Evolutionary conservation across 1,140 invertebrate genomes (phyloP), one percentile per base, ranked within the genome.

Genomic region (Atta texana): DNA sequence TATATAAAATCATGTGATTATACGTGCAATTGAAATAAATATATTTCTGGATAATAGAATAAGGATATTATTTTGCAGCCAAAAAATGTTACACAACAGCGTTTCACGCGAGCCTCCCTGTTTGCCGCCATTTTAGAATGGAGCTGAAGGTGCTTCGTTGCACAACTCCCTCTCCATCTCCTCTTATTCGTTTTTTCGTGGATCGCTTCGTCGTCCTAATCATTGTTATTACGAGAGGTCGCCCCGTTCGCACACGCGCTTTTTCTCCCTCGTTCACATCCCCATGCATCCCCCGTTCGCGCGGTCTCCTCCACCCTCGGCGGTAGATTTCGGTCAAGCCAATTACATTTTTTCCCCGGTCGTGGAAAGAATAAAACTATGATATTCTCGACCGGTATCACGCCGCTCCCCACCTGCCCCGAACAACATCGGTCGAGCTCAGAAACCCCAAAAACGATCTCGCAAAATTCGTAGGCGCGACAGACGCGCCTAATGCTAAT

Each of bases 181-280:
- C 18, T 81, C 61, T 59, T 16, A 8, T 49, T 84, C 57, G 34
- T 87, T 89, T 88, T 87, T 87, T 57, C 87, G 90, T 89, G 87
- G 91, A 87, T 91, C 90, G 92, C 92, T 75, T 93, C 91, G 92
- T 91, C 89, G 92, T 71, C 86, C 93, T 94, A 94, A 94, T 94
- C 92, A 94, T 94, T 94, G 90, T 94, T 94, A 94, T 94, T 94
- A 94, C 92, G 76, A 64, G 28, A 87, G 80, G 85, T 86, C 82
- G 91, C 87, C 82, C 74, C 89, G 92, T 91, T 92, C 91, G 90
- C 90, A 90, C 88, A 91, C 90, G 86, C 71, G 85, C 85, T 90
- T 90, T 85, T 64, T 89, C 77, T 87, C 85, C 81, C 85, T 89
- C 69, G 71, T 76, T 86, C 82, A 49, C 76, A 87, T 87, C 88